These are phyloP conservation scores for Simalia tracyae DNA, from an alignment of 2,797 vertebrate genomes.

Conservation along the genomic window DNA sequence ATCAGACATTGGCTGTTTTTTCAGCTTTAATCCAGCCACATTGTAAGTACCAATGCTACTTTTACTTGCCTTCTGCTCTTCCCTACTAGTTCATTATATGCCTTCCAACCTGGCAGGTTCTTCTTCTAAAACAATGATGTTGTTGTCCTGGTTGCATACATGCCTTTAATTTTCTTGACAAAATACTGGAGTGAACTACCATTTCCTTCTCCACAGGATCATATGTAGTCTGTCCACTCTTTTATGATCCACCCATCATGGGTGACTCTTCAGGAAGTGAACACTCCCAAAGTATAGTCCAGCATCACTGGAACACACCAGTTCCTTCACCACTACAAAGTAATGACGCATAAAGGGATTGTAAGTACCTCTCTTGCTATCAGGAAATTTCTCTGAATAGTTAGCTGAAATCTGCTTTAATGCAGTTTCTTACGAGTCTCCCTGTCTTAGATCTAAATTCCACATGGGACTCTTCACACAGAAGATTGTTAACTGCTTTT, in stretches of 20 bases:
- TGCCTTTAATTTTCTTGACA: neutral
- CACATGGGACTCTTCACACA: neutral
- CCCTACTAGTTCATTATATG: neutral
- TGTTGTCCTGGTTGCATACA: neutral
- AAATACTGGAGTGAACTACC: neutral
- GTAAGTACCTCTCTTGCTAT: neutral
- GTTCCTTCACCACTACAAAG: neutral
- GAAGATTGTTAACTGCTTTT: neutral
- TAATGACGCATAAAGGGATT: neutral
- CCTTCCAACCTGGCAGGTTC: neutral
- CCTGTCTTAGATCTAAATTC: neutral
- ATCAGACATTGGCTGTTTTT: neutral
- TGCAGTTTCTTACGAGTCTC: neutral
- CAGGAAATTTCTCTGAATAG: neutral
- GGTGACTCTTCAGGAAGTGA: neutral
- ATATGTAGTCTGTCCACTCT: neutral
- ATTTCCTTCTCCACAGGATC: neutral
- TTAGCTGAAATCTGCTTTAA: neutral
- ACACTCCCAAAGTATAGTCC: neutral
- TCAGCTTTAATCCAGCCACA: neutral
- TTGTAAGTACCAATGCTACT: neutral
- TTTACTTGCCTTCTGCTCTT: neutral
- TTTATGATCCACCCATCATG: neutral
- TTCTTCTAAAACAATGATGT: neutral
- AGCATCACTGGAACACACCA: neutral